Base-by-base conservation (phyloP, 2,113 vertebrate genomes). In the Serinus canaria region DNA sequence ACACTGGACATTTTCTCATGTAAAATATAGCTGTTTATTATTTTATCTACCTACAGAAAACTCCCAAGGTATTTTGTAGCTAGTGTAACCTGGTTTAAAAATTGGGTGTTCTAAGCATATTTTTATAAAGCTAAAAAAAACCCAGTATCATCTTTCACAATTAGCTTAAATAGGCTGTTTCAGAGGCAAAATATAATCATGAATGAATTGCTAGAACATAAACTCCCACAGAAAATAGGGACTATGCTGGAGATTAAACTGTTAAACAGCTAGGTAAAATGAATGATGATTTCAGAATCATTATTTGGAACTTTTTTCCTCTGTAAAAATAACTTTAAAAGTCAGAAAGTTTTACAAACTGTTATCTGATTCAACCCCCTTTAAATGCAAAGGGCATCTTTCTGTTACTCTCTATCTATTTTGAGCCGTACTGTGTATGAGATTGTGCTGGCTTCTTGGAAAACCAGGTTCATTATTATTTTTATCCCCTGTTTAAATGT, bases 131-230 rank as follows among this genome's bases (percentile, higher is more conserved):
- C 27, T 74, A 79, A 68, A 58, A 79, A 89, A 87, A 46, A 60
- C 85, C 44, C 5, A 13, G 21, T 63, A 33, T 62, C 53, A 53
- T 18, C 28, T 33, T n/a, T 60, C 47, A 58, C 1, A 37, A 60
- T 73, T 86, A 74, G 58, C 94, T 87, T 78, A 87, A 80, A 43
- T 55, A 82, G 31, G 27, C 83, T 93, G 25, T 94, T 95, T 92
- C 58, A 91, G 81, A 41, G 76, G 55, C 52, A 64, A 90, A 92
- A 64, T 44, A 9, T 43, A 37, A 30, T 53, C 8, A 24, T 58
- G 75, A 80, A 81, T 46, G 59, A 89, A 86, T 72, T 73, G 20
- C 44, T 84, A 47, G 15, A 76, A 33, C 5, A 11, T 56, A 77
- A 89, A 55, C 13, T 92, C 44, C 31, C 31, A 47, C 17, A 80